phyloP scores from a whole-genome alignment of 2,797 vertebrate species.

The Sebastolobus altivelis region DNA sequence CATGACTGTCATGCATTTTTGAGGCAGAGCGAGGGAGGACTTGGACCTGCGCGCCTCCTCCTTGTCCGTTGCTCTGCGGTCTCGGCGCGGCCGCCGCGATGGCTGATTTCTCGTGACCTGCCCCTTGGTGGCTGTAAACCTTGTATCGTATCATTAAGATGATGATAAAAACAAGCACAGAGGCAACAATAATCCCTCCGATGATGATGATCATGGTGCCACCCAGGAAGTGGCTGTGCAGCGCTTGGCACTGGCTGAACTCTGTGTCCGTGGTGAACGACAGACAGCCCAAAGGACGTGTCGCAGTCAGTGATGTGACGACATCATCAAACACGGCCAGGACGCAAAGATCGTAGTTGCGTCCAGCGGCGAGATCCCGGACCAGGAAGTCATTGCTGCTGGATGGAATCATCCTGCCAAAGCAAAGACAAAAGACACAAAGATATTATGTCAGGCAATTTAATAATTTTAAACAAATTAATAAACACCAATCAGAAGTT shows the following conservation, averaged over 20 bases:
- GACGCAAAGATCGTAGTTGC: slow-evolving; percentile 90
- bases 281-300: slow-evolving; percentile 90
- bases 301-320: slow-evolving; percentile 90
- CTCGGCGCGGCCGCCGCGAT: slow-evolving; percentile 65
- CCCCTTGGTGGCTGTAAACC: slow-evolving; percentile 89
- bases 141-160: slow-evolving; percentile 97
- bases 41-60: slow-evolving; percentile 71
- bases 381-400: slow-evolving; percentile 92
- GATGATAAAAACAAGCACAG: slow-evolving; percentile 95
- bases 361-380: slow-evolving; percentile 89
- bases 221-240: slow-evolving; percentile 92
- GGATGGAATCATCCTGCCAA: slow-evolving; percentile 91
- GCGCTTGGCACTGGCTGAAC: slow-evolving; percentile 88
- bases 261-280: slow-evolving; percentile 90
- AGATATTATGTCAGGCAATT: neutral
- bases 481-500: neutral
- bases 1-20: slow-evolving; percentile 84
- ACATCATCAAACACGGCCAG: slow-evolving; percentile 91
- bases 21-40: slow-evolving; percentile 82
- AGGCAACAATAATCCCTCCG: slow-evolving; percentile 95
- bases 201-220: slow-evolving; percentile 97
- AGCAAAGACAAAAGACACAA: slow-evolving; percentile 37
- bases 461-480: neutral
- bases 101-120: slow-evolving; percentile 81
- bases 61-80: slow-evolving; percentile 81